These are phyloP conservation scores for Penaeus chinensis DNA, from an alignment of 1,140 invertebrate genomes.

Conservation along the genomic window DNA sequence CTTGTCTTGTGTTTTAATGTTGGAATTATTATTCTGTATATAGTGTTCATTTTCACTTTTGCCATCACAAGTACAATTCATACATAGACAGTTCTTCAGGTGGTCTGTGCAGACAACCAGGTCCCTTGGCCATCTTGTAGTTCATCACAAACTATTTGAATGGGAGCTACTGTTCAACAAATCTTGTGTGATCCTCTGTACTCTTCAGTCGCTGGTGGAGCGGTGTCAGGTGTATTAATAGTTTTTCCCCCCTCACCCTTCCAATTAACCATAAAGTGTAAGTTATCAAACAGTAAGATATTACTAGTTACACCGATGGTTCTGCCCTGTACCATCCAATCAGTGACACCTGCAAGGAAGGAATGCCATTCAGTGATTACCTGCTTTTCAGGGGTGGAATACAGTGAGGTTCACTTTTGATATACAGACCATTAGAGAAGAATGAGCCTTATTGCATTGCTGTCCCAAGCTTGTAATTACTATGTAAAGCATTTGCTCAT, in stretches of 20 bases:
- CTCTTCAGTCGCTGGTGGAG: constrained; percentile 30
- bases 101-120: constrained; percentile 32
- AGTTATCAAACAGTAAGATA: constrained; percentile 32
- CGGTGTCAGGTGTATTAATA: constrained; percentile 46
- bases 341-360: too few species aligned
- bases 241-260: constrained; percentile 20
- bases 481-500: constrained; percentile 34
- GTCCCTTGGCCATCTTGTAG: constrained; percentile 33
- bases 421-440: neutral
- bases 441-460: constrained; percentile 28
- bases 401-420: constrained; percentile 21
- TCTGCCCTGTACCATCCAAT: too few species aligned
- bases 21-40: constrained; percentile 43
- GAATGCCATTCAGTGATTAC: too few species aligned
- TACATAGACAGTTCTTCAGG: constrained; percentile 39
- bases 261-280: constrained; percentile 40
- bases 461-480: constrained; percentile 17
- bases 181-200: constrained; percentile 43
- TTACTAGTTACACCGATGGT: neutral
- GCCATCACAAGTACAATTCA: constrained; percentile 47
- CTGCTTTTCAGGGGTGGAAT: constrained; percentile 18
- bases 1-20: constrained; percentile 43
- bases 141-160: constrained; percentile 39
- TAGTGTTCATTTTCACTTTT: constrained; percentile 50
- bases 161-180: constrained; percentile 29